These are phyloP conservation scores for Eucriotettix oculatus DNA, from an alignment of 2,888 invertebrate genomes.

Conservation along the genomic window DNA sequence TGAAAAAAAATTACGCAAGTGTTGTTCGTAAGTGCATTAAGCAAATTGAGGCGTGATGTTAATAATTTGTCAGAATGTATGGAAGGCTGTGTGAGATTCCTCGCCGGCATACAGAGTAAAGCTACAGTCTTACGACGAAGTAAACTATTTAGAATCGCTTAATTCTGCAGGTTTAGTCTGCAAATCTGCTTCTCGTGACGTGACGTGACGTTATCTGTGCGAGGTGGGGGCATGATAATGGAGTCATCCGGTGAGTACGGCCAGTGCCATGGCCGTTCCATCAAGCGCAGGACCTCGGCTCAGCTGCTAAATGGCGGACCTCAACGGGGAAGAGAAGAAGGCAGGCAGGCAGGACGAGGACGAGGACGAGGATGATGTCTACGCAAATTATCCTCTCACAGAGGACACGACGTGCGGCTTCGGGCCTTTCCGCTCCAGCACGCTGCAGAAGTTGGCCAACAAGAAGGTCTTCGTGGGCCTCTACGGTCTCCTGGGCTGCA, in stretches of 20 bases:
- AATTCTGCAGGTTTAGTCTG: no score
- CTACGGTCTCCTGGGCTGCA: conserved; percentile 48
- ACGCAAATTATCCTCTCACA: conserved; percentile 32
- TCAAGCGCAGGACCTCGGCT: no score
- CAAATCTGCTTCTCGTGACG: no score
- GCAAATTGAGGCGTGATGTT: no score
- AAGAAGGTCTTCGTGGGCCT: conserved; percentile 41
- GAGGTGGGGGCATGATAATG: no score
- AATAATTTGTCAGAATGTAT: no score
- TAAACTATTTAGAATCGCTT: no score
- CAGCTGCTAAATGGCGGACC: no score
- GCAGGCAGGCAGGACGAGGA: conserved; percentile 17
- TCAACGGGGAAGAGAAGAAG: not conserved
- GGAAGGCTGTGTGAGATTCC: conserved; percentile 22
- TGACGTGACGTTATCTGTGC: conserved; percentile 15
- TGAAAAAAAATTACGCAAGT: no score
- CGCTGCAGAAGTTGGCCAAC: conserved; percentile 39
- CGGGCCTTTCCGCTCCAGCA: conserved; percentile 37
- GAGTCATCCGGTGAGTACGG: no score
- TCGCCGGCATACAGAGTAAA: conserved; percentile 40
- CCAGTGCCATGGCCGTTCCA: no score
- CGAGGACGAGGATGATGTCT: conserved; percentile 24
- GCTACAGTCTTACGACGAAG: conserved; percentile 12
- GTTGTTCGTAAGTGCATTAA: no score
- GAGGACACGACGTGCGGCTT: conserved; percentile 49